Conservation (phyloP, 2,113 vertebrate genomes). For the Nerophis lumbriciformis region DNA sequence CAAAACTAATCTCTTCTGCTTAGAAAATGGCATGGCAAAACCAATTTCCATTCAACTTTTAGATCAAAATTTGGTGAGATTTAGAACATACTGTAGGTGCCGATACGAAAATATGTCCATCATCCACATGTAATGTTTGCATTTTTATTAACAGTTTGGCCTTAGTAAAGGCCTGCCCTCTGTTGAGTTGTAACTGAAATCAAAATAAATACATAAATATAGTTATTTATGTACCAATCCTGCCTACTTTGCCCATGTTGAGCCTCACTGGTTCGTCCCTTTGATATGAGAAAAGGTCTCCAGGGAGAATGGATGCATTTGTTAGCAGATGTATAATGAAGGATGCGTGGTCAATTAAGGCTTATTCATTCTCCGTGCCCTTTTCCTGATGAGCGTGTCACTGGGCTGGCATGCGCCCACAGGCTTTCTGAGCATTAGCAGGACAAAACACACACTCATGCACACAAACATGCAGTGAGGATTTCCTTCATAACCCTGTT, state of each 20-base stretch:
- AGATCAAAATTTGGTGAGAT: too few relatives aligned
- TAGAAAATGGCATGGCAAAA: too few relatives aligned
- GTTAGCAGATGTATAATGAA: constrained; percentile 63
- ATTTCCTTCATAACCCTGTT: constrained; percentile 47
- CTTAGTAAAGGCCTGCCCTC: too few relatives aligned
- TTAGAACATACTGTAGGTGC: too few relatives aligned
- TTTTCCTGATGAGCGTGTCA: constrained; percentile 60
- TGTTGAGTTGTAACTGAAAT: too few relatives aligned
- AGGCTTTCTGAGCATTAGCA: constrained; percentile 63
- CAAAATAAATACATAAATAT: too few relatives aligned
- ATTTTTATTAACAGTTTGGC: too few relatives aligned
- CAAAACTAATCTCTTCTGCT: too few relatives aligned
- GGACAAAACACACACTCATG: constrained; percentile 28
- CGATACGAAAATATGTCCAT: too few relatives aligned
- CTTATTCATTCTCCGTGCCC: constrained; percentile 63
- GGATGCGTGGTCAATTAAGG: constrained; percentile 67
- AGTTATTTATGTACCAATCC: background rate
- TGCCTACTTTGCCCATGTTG: constrained; percentile 6
- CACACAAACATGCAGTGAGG: constrained; percentile 27
- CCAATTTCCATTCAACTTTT: too few relatives aligned
- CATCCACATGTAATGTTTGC: too few relatives aligned
- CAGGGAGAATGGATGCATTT: constrained; percentile 50
- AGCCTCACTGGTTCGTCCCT: constrained; percentile 22
- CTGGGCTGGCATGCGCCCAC: constrained; percentile 49
- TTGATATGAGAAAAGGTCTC: constrained; percentile 34